Percentiles rank a stretch among this genome's conserved stretches.
Conservation (phyloP, 2,888 invertebrate genomes). For the Drosophila imparisetae region DNA sequence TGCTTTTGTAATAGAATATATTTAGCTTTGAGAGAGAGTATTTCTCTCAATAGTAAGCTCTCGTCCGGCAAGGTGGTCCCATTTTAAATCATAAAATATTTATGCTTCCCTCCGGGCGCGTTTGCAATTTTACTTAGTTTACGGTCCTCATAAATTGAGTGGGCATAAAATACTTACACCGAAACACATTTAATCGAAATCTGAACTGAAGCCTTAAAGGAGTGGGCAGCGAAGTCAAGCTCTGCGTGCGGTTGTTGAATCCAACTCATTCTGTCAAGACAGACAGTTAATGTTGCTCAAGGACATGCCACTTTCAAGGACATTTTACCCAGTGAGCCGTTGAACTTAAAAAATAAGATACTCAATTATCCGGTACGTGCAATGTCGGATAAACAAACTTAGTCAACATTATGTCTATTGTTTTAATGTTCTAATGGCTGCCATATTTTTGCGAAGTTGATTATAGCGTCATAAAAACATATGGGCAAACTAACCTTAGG, state of each 20-base stretch:
- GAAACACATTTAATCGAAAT: slow-evolving; percentile 63
- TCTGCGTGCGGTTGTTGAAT: slow-evolving; percentile 22
- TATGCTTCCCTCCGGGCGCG: slow-evolving; percentile 44
- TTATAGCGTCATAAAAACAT: slow-evolving; percentile 47
- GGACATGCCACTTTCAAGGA: slow-evolving; percentile 39
- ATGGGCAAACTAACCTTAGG: slow-evolving; percentile 37
- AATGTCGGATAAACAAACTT: slow-evolving; percentile 36
- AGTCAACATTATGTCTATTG: slow-evolving; percentile 41
- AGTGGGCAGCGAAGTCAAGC: slow-evolving; percentile 2
- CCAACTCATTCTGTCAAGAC: slow-evolving; percentile 22
- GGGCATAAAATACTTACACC: slow-evolving; percentile 65
- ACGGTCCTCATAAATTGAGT: slow-evolving; percentile 66
- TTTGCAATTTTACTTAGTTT: slow-evolving; percentile 62
- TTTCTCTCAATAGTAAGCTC: slow-evolving; percentile 26
- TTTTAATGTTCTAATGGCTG: slow-evolving; percentile 49
- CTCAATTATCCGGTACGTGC: slow-evolving; percentile 60
- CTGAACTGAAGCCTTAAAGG: slow-evolving; percentile 50
- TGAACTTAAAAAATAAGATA: slow-evolving; percentile 23
- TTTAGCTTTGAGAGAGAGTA: slow-evolving; percentile 3
- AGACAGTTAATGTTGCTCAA: slow-evolving; percentile 24
- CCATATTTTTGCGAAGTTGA: slow-evolving; percentile 55
- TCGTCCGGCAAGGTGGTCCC: slow-evolving; percentile 17
- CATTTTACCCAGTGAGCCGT: slow-evolving; percentile 18
- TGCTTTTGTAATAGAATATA: slow-evolving; percentile 18
- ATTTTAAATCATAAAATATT: slow-evolving; percentile 72